Evolutionary conservation across 2,888 invertebrate species (phyloP).

Genomic region (Cerastis rubricosa): DNA sequence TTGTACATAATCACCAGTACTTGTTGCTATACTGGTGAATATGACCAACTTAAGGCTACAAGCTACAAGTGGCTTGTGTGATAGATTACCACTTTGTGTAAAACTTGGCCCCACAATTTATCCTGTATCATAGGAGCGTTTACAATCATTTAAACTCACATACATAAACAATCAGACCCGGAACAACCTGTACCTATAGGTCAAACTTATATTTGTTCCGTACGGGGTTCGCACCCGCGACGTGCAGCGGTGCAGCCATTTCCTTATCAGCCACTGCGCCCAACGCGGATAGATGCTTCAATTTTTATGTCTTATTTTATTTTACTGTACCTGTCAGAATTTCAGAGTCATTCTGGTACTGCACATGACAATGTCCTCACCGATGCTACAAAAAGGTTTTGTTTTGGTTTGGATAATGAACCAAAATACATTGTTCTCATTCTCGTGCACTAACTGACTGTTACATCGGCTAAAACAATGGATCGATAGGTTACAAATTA

Average conservation of each 20-base stretch:
- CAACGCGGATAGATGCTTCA: background rate
- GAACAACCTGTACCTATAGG: no score
- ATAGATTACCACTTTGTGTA: background rate
- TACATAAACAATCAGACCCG: no score
- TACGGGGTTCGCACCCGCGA: no score
- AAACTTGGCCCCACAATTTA: no score
- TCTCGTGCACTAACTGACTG: slow-evolving; percentile 25
- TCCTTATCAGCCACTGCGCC: no score
- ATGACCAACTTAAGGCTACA: background rate
- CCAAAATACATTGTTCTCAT: slow-evolving; percentile 28
- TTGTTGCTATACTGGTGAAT: background rate
- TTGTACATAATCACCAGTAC: background rate
- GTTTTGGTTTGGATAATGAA: slow-evolving; percentile 20
- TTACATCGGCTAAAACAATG: slow-evolving; percentile 50
- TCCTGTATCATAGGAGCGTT: no score
- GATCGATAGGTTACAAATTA: slow-evolving; percentile 42
- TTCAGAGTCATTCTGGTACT: background rate
- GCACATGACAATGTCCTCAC: background rate
- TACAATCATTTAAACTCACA: no score
- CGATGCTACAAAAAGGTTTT: slow-evolving; percentile 10
- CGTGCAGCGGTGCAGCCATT: no score
- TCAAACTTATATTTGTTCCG: no score
- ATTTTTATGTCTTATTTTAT: background rate
- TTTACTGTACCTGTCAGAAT: background rate
- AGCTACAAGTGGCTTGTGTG: background rate